These are phyloP conservation scores for Darevskia mixta DNA, from an alignment of 2,797 vertebrate species.

Conservation along the genomic window DNA sequence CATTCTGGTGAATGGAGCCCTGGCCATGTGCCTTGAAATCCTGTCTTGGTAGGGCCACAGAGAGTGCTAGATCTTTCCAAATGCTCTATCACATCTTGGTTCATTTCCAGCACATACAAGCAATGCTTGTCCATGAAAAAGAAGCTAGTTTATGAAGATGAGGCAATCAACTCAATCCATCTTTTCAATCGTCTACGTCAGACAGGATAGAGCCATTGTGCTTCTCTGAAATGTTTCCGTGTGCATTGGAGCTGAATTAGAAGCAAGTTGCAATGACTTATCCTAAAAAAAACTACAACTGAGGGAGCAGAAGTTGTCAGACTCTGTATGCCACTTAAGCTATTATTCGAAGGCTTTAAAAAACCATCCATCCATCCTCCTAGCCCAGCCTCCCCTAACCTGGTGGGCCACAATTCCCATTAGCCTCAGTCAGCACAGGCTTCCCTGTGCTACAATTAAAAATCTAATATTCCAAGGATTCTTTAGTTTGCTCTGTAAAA, in stretches of 20 bases:
- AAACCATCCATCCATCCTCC: not conserved
- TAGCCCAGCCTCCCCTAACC: not conserved
- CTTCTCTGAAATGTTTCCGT: constrained; percentile 34
- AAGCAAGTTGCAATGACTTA: not conserved
- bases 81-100: not conserved
- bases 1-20: too few relatives aligned
- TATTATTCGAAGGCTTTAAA: not conserved
- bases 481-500: not conserved
- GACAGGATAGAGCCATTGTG: not conserved
- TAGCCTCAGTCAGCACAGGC: not conserved
- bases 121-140: not conserved
- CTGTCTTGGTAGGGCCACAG: too few relatives aligned
- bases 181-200: not conserved
- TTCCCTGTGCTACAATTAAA: not conserved
- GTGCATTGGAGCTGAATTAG: not conserved
- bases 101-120: not conserved
- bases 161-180: not conserved
- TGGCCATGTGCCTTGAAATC: too few relatives aligned
- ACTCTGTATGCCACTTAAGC: not conserved
- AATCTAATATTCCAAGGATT: not conserved
- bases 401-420: not conserved
- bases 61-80: not conserved
- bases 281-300: not conserved
- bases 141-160: not conserved
- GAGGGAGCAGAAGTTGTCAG: not conserved